phyloP scores from a whole-genome alignment of 2,797 vertebrate genomes.

The Setipinna tenuifilis region DNA sequence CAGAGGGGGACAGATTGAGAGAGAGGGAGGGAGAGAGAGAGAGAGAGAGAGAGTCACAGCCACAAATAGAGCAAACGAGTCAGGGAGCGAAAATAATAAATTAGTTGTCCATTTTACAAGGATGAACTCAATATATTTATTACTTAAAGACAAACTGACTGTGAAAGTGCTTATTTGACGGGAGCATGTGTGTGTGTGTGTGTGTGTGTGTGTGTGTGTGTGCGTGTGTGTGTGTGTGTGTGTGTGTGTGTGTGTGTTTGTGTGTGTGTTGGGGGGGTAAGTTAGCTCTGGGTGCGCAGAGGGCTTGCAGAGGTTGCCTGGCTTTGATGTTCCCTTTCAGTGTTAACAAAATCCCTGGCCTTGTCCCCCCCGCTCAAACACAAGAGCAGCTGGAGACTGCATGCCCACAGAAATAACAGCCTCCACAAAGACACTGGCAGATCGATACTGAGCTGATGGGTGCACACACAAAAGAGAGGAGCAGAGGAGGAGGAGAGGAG shows the following conservation, averaged over 20 bases:
- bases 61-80: conserved; percentile 42
- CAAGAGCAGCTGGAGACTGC: conserved; percentile 97
- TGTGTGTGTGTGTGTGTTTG: conserved; percentile 62
- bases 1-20: conserved; percentile 57
- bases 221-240: conserved; percentile 39
- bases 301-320: conserved; percentile 86
- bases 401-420: conserved; percentile 99
- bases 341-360: conserved; percentile 99
- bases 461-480: conserved; percentile 88
- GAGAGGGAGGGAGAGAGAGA: conserved; percentile 50
- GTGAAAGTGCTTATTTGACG: conserved; percentile 95
- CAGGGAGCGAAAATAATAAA: conserved; percentile 88
- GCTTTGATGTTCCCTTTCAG: conserved; percentile 95
- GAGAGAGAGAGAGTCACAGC: conserved; percentile 43
- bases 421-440: conserved; percentile 88
- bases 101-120: conserved; percentile 99
- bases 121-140: conserved; percentile 99
- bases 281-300: conserved; percentile 59
- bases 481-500: conserved; percentile 31
- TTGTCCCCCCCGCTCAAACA: conserved; percentile 96
- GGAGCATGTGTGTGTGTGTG: conserved; percentile 58
- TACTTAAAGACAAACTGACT: conserved; percentile 99
- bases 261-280: conserved; percentile 58
- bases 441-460: conserved; percentile 99
- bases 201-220: too few species aligned